Evolutionary conservation across 92 coral and sea anemone genomes (phyloP).

Genomic region (Ricordea florida): DNA sequence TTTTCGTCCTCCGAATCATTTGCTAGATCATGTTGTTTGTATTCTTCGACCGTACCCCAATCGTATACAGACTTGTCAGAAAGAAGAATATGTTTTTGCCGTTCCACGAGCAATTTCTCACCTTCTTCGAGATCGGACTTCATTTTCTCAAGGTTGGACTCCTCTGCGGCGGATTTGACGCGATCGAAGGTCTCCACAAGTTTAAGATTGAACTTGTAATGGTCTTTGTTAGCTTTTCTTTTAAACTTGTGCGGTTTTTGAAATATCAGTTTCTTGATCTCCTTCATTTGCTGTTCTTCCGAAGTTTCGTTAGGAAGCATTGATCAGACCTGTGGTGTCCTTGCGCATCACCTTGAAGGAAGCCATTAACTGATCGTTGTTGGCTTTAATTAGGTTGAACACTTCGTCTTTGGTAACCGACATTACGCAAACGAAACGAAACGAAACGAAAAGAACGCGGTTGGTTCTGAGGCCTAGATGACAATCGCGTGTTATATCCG

Average conservation of each 20-base stretch:
- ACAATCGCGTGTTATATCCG: too few relatives aligned
- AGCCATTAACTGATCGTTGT: not conserved
- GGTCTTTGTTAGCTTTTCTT: slow-evolving; percentile 27
- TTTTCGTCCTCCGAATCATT: slow-evolving; percentile 14
- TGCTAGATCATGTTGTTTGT: slow-evolving; percentile 11
- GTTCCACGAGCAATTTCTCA: not conserved
- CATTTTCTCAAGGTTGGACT: not conserved
- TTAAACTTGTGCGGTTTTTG: slow-evolving; percentile 20
- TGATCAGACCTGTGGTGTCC: not conserved
- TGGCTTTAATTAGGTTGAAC: slow-evolving; percentile 7
- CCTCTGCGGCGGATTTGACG: slow-evolving; percentile 21
- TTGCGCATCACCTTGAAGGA: not conserved
- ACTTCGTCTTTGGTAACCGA: not conserved
- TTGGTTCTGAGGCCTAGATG: too few relatives aligned
- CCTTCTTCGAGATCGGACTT: slow-evolving; percentile 19
- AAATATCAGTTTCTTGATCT: slow-evolving; percentile 1
- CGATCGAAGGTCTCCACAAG: slow-evolving; percentile 10
- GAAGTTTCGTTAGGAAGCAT: not conserved
- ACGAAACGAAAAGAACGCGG: too few relatives aligned
- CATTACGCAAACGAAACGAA: too few relatives aligned
- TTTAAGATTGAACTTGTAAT: slow-evolving; percentile 33
- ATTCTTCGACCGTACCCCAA: slow-evolving; percentile 25
- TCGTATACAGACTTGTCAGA: slow-evolving; percentile 16
- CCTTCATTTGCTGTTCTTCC: not conserved
- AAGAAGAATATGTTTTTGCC: slow-evolving; percentile 31